Evolutionary conservation across 2,797 vertebrate species (phyloP), one percentile per base, ranked within the genome.

Genomic region (Gadopsis bispinosus): DNA sequence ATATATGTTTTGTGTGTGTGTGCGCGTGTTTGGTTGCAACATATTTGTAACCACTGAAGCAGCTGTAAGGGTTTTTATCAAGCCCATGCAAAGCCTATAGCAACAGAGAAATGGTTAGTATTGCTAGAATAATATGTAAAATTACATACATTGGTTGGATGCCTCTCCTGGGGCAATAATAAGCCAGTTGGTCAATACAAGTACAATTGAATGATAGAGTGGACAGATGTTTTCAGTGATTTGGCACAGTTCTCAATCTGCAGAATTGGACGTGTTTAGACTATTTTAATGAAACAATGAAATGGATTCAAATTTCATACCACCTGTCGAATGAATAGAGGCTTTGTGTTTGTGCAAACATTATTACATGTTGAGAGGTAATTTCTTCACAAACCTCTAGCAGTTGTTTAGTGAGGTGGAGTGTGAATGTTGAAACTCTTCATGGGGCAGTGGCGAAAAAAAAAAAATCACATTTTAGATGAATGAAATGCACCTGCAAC

Each of bases 1-100:
- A 0, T 80, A 43, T 71, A 8, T 77, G 37, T 22, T 50, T 29
- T 75, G 12, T 76, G 16, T 62, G 39, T 77, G 29, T 73, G 31
- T 48, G 55, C 58, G 61, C 73, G 61, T 77, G 64, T 69, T 33
- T 61, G 31, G 48, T 11, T 74, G 55, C 48, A 59, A 79, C 69
- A 69, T 51, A 69, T 73, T 50, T 50, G 58, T 81, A 72, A 84
- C 78, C 80, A 80, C 74, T 69, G 58, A 79, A 80, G 84, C 80
- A 11, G 37, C 37, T 84, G 51, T 69, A 62, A 77, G 63, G 48
- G 58, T 58, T 81, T 83, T 77, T 83, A 80, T 8, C 55, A 84
- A 83, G 83, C 73, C 87, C 87, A 92, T 92, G 90, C 92, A 86
- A 91, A 90, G 85, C 81, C 47, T 81, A 65, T 55, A 75, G 80